Base-by-base conservation (phyloP, 2,113 vertebrate species). In the Himantopus leucocephalus region DNA sequence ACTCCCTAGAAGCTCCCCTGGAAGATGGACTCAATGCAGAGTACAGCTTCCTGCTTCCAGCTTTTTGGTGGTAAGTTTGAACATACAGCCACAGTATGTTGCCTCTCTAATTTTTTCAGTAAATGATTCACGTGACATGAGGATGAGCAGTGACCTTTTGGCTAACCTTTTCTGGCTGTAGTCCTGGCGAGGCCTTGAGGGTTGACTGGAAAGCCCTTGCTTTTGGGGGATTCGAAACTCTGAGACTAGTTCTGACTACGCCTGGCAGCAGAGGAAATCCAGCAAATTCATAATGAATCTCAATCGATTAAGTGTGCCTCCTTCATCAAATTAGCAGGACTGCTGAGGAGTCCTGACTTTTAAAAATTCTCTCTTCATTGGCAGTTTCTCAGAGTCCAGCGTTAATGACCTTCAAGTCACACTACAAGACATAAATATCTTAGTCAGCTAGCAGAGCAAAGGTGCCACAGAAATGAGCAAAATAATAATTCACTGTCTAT, bases 401-500 rank as follows among this genome's bases (percentile, higher is more conserved):
- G 1, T 30, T 74, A 82, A 67, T 56, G 53, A 75, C 37, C 76
- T 87, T 50, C 35, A 78, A 84, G 53, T 60, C 29, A 72, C 74
- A 53, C 55, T 41, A 16, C 12, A 75, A 59, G 32, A 78, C 30
- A 53, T 72, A 78, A 94, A 58, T 78, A 94, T 66, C 56, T 92
- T 43, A 80, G 45, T 66, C 30, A 76, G 15, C 26, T 79, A 56
- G 53, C 72, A 94, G 35, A 91, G 34, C 8, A 56, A 84, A 92
- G 24, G 41, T 86, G 34, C 4, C 52, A 58, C 14, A 66, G 39
- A 72, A 88, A 50, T 75, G 2, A 91, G 16, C 64, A 92, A 94
- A 95, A 94, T 37, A 96, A 55, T 76, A 92, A 80, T 83, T 90
- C 50, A 63, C 35, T 92, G 47, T 60, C 64, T 56, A 10, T 72